Evolutionary conservation across 2,797 vertebrate genomes (phyloP).

Genomic region (Scarus forsteni): DNA sequence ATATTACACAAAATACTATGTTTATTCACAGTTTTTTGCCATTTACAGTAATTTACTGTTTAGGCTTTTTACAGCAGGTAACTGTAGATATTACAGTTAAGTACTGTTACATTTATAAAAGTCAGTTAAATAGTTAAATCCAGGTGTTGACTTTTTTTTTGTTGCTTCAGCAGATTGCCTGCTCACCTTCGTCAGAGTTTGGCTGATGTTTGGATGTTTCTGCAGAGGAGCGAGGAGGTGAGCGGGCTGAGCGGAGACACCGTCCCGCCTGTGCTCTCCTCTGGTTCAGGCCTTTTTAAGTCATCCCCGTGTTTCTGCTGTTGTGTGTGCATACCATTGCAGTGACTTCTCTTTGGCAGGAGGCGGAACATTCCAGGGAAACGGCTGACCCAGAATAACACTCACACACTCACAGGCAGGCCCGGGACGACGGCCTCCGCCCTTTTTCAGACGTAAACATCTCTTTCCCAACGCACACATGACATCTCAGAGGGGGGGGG

Average conservation of each 20-base stretch:
- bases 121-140: too few relatives aligned
- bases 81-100: too few relatives aligned
- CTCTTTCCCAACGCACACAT: constrained; percentile 30
- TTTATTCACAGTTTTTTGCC: too few relatives aligned
- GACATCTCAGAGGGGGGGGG: not conserved
- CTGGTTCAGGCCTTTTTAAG: constrained; percentile 83
- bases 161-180: too few relatives aligned
- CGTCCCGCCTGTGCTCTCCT: constrained; percentile 25
- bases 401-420: constrained; percentile 61
- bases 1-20: too few relatives aligned
- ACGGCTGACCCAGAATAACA: constrained; percentile 85
- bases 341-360: constrained; percentile 82
- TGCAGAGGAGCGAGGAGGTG: constrained; percentile 6
- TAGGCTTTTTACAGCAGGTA: too few relatives aligned
- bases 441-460: constrained; percentile 29
- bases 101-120: too few relatives aligned
- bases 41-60: too few relatives aligned
- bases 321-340: constrained; percentile 82
- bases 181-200: constrained; percentile 12
- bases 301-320: constrained; percentile 78
- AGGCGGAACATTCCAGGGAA: constrained; percentile 82
- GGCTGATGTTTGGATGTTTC: constrained; percentile 14
- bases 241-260: not conserved
- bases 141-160: too few relatives aligned
- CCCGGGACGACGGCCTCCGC: constrained; percentile 54